Evolutionary conservation across 2,113 vertebrate species (phyloP), one percentile per base, ranked within the genome.

Genomic region (Phyllostomus discolor): DNA sequence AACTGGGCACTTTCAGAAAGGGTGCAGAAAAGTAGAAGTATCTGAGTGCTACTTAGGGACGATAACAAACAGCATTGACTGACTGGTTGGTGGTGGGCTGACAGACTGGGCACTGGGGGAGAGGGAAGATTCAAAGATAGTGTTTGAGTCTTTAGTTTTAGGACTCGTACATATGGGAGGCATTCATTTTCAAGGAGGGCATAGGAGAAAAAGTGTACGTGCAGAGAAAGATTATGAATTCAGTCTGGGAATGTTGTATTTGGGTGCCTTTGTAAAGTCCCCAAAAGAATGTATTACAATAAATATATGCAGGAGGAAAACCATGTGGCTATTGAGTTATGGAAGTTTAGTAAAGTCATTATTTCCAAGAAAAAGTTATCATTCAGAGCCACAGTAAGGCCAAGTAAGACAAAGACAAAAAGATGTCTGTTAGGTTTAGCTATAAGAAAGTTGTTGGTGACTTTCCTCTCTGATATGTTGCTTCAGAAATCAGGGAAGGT

Each of bases 281-380:
- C 35, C 41, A 76, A 59, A 66, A 82, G 10, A n/a, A 31, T 14
- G 4, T 35, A 7, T 50, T 70, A 31, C 2, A 85, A 43, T 80
- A 50, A 73, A 38, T 64, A 72, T 3, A 87, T 20, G 62, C 7
- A 43, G 33, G 35, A 85, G 28, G 14, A 79, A 93, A 95, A 57
- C 33, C 54, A 84, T 2, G 33, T 64, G 67, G 80, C 38, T 64
- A 22, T 2, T 57, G 66, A 38, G 16, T 48, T 72, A 38, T 52
- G 66, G 62, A 91, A 59, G 70, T 66, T 86, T 90, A 86, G 81
- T 35, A 11, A 66, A 67, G 78, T 64, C 26, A 43, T 1, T 43
- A 62, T 86, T 88, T 90, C 94, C 35, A 79, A 89, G 33, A 93
- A 46, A 90, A 81, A 70, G 38, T 88, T 43, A 50, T 73, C 79